phyloP scores from a whole-genome alignment of 2,888 invertebrate species.

The Lysandra coridon region DNA sequence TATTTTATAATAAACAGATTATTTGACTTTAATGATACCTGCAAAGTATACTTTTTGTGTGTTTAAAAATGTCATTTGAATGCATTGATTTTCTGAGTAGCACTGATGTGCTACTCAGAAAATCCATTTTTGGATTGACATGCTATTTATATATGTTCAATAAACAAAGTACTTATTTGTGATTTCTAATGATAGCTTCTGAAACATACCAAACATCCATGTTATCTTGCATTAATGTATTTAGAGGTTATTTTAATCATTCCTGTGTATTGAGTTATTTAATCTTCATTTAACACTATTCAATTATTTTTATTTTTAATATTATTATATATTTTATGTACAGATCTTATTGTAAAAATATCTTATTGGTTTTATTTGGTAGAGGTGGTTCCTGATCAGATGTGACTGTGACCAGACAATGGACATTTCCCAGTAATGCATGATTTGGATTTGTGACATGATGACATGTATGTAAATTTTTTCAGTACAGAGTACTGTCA shows the following conservation, averaged over 20 bases:
- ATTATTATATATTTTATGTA: background rate
- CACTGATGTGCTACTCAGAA: background rate
- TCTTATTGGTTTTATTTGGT: background rate
- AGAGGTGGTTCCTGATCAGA: background rate
- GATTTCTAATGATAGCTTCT: background rate
- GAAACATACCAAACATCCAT: conserved; percentile 6
- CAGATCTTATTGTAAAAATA: conserved; percentile 16
- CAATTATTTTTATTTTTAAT: background rate
- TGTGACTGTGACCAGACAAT: background rate
- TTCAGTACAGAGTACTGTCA: background rate
- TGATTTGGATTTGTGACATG: too few species aligned
- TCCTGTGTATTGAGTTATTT: conserved; percentile 22
- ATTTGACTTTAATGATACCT: background rate
- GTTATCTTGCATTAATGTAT: conserved; percentile 21
- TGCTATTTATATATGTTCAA: background rate
- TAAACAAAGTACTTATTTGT: background rate
- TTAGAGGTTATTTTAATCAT: conserved; percentile 27
- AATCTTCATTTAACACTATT: conserved; percentile 19
- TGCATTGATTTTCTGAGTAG: background rate
- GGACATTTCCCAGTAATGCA: background rate
- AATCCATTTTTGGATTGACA: background rate
- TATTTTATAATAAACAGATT: background rate
- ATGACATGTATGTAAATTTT: too few species aligned
- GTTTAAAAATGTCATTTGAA: background rate
- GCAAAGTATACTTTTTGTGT: background rate